A percentile compares a stretch with the other conserved stretches of the same genome.
Evolutionary conservation across 2,113 vertebrate species (phyloP).

Genomic region (Capra hircus): DNA sequence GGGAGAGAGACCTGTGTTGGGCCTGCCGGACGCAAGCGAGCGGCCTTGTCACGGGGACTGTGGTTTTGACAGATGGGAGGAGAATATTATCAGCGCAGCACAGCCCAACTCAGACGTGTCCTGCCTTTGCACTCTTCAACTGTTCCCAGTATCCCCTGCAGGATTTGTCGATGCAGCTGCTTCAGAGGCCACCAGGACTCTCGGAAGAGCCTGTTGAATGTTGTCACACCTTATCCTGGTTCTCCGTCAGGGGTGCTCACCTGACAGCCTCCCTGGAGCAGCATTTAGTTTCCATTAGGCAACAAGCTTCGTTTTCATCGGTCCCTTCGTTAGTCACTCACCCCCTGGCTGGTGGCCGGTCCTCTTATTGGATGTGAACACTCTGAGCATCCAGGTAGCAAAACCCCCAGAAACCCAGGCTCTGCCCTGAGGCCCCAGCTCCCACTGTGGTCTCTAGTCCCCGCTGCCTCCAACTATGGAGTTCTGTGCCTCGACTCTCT

Average conservation of each 20-base stretch:
- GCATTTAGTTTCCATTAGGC: neutral
- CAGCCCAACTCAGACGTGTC: neutral
- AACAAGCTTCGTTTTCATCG: neutral
- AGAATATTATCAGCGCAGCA: neutral
- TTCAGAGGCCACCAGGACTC: neutral
- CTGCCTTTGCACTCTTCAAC: neutral
- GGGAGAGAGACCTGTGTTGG: neutral
- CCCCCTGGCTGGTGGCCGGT: neutral
- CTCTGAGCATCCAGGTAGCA: neutral
- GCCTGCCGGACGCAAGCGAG: neutral
- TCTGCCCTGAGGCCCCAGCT: too few relatives aligned
- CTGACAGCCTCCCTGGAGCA: neutral
- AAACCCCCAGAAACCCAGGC: neutral
- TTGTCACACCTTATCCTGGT: neutral
- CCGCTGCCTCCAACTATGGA: neutral
- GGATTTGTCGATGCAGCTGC: neutral
- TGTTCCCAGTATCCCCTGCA: neutral
- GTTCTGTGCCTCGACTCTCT: neutral
- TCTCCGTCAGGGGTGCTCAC: neutral
- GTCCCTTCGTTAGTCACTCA: neutral
- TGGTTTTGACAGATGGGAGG: neutral
- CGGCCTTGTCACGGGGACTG: neutral
- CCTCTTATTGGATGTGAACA: neutral
- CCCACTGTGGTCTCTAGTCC: neutral
- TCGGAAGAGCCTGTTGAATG: neutral